phyloP scores from a whole-genome alignment of 2,888 invertebrate species.

The Heliconius aoede region DNA sequence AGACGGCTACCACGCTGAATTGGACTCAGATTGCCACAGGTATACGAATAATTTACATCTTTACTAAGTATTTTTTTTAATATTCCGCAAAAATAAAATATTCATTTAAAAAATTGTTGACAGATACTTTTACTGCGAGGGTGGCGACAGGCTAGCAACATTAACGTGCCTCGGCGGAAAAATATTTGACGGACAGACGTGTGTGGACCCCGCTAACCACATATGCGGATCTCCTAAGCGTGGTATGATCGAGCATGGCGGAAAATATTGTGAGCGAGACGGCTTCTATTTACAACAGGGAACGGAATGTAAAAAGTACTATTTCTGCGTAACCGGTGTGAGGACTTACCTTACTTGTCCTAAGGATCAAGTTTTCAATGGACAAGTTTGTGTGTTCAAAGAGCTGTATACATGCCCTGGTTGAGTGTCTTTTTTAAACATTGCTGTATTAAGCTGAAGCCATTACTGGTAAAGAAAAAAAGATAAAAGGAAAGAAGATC shows the following conservation, averaged over 20 bases:
- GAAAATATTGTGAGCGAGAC: conserved; percentile 70
- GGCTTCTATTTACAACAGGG: conserved; percentile 83
- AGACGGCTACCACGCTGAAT: conserved; percentile 84
- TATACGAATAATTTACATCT: conserved; percentile 47
- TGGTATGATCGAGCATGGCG: conserved; percentile 58
- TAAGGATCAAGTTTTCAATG: conserved; percentile 80
- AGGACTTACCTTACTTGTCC: conserved; percentile 80
- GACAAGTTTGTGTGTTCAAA: conserved; percentile 80
- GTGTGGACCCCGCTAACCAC: conserved; percentile 72
- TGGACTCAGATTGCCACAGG: conserved; percentile 80
- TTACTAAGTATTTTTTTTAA: not conserved
- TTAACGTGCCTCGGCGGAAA: conserved; percentile 82
- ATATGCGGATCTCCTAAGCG: conserved; percentile 68
- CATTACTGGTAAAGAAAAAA: conserved; percentile 31
- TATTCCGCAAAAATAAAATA: not conserved
- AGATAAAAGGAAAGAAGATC: conserved; percentile 26
- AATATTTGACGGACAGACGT: conserved; percentile 84
- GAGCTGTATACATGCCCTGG: conserved; percentile 77
- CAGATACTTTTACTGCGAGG: conserved; percentile 84
- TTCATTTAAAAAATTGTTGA: conserved; percentile 16
- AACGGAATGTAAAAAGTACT: conserved; percentile 81
- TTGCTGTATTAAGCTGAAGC: conserved; percentile 35
- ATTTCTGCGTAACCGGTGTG: conserved; percentile 82
- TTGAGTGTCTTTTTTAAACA: conserved; percentile 54
- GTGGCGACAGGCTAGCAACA: conserved; percentile 81